Base-by-base conservation (phyloP, 2,888 invertebrate species). In the Nymphalis urticae region DNA sequence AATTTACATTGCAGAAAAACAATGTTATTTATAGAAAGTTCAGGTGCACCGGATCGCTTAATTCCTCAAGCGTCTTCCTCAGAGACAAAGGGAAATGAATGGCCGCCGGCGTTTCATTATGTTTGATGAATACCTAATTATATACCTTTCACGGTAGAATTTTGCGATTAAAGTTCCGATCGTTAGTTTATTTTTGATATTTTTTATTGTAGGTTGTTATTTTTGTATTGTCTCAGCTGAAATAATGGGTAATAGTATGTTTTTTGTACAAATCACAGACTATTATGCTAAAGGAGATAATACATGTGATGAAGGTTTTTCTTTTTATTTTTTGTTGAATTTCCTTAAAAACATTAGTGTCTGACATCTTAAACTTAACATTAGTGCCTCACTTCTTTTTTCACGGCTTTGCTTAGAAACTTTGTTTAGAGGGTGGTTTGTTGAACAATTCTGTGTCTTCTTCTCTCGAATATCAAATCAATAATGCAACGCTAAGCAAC, bases 41-140 rank as follows among this genome's bases (percentile, higher is more conserved):
- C 58, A 64, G 48, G 48, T 64, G 64, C 50, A 61, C 32, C 48
- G 32, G 56, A 48, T 58, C 36, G 56, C 48, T 64, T 64, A 64
- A 50, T 58, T 36, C 56, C n/a, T 58, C 48, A 36, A 48, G 58
- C 48, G 13, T 19, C 64, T 64, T 48, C 32, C 65, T 50, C 53
- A 50, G 60, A 73, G 75, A 74, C 74, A 79, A 78, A 78, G 75
- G 79, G 72, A 79, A 80, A 80, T 76, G 74, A 75, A 77, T 72
- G 72, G 71, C 74, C 74, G 70, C 65, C 74, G 70, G 74, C 66
- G 66, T 72, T 66, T 72, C 74, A 77, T 77, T 80, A 75, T 71
- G 69, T 72, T 69, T 63, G 70, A 75, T 73, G 77, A 73, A 70
- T 71, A 70, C 70, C 74, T 77, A 75, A 77, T 77, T 81, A 80